Percentiles rank a stretch among this genome's conserved stretches.
Evolutionary conservation across 1,140 invertebrate genomes (phyloP).

Genomic region (Aphis craccivora): DNA sequence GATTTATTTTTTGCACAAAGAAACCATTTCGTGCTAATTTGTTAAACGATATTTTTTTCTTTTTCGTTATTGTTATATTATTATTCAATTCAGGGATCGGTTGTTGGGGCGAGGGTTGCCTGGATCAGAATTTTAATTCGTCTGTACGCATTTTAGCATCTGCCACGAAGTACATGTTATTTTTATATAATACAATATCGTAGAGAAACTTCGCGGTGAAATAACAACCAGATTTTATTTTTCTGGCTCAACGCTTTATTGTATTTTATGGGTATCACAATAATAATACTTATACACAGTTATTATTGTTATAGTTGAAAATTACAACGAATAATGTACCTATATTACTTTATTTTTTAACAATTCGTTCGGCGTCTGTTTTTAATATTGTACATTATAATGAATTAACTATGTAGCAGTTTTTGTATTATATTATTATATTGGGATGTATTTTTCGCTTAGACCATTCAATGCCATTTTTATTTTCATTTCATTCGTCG

Average conservation of each 20-base stretch:
- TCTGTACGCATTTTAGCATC: not conserved
- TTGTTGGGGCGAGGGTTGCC: not conserved
- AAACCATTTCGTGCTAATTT: not conserved
- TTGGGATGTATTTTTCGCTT: not conserved
- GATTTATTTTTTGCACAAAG: not conserved
- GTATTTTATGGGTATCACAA: not conserved
- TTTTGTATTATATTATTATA: not conserved
- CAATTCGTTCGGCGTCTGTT: no score
- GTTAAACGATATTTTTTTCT: not conserved
- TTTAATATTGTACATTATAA: not conserved
- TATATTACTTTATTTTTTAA: no score
- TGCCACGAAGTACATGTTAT: not conserved
- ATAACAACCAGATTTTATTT: not conserved
- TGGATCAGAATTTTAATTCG: constrained; percentile 12
- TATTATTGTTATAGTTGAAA: not conserved
- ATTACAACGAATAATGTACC: not conserved
- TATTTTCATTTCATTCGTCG: not conserved
- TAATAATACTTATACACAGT: not conserved
- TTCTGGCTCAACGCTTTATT: not conserved
- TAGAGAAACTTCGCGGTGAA: not conserved
- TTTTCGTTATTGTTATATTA: constrained; percentile 1
- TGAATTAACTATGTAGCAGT: not conserved
- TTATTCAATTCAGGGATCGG: not conserved
- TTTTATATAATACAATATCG: not conserved
- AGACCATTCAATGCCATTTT: not conserved